Evolutionary conservation across 1,140 invertebrate species (phyloP), one percentile per base, ranked within the genome.

Genomic region (Rhizoglyphus robini): DNA sequence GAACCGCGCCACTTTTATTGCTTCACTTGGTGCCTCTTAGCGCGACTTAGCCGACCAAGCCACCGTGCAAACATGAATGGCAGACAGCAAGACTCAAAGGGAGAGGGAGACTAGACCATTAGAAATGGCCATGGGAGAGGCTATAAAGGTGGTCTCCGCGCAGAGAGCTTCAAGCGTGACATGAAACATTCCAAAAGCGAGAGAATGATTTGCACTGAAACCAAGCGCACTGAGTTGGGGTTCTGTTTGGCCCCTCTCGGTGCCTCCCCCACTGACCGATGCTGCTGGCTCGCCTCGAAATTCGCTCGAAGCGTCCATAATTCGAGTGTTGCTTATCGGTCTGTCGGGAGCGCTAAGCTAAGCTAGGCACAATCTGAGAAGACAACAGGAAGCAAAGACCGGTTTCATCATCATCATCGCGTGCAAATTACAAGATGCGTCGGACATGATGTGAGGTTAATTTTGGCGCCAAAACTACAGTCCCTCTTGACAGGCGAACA

Each of bases 191-290:
- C 51, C 51, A 54, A 54, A 29, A 63, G 61, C 13, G 34, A 63
- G 61, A 63, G 61, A 63, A 31, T 13, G 59, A 61, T 13, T n/a
- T n/a, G n/a, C n/a, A n/a, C n/a, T 15, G 59, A 61, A 25, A 61
- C 11, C 29, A 61, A n/a, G n/a, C n/a, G n/a, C n/a, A n/a, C n/a
- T n/a, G 11, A 49, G 59, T 15, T 20, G 11, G 23, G 23, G 59
- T 25, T 15, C 31, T 15, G n/a, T 23, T 57, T 25, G 54, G 13
- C 25, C 54, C 25, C 54, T 57, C 54, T 25, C 54, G 13, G 13
- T 25, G 15, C 54, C 54, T 25, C 23, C 54, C 25, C 54, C 23
- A 13, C 25, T 57, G 54, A 15, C 54, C 41, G 41, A 15, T 46
- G 41, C 41, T 46, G 41, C 41, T 23, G 41, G 15, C 41, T 15